Conservation (phyloP, 35 echinoderm and acorn worm genomes). For the Apostichopus californicus region DNA sequence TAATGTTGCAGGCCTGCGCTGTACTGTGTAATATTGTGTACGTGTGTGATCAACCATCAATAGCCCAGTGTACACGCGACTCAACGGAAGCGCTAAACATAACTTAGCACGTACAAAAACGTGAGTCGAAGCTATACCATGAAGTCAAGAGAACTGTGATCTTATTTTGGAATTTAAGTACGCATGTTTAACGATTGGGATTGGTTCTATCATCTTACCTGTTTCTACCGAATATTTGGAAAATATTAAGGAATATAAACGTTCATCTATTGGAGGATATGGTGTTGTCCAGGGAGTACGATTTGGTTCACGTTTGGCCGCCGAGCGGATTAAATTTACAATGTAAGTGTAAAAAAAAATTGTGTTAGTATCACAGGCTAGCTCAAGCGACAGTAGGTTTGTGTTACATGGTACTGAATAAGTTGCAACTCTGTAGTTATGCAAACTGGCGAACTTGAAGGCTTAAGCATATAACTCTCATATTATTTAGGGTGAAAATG, state of each 20-base stretch:
- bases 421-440: too few species aligned
- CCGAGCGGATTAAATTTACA: slow-evolving; percentile 31
- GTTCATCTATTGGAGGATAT: slow-evolving; percentile 14
- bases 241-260: slow-evolving; percentile 52
- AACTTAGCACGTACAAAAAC: slow-evolving; percentile 25
- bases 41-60: slow-evolving; percentile 17
- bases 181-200: neutral
- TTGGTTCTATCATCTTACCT: neutral
- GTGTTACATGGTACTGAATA: too few species aligned
- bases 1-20: slow-evolving; percentile 1
- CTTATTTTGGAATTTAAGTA: slow-evolving; percentile 14
- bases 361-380: neutral
- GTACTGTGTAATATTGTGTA: slow-evolving; percentile 3
- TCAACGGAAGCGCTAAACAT: slow-evolving; percentile 39
- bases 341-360: slow-evolving; percentile 31
- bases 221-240: neutral
- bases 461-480: too few species aligned
- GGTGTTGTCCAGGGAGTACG: neutral
- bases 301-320: slow-evolving; percentile 52
- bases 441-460: too few species aligned
- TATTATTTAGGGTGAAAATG: too few species aligned
- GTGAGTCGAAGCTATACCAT: neutral
- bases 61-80: slow-evolving; percentile 38
- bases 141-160: neutral
- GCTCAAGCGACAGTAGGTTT: neutral